phyloP scores from a whole-genome alignment of 2,888 invertebrate genomes.

The Agonopterix heracliana region DNA sequence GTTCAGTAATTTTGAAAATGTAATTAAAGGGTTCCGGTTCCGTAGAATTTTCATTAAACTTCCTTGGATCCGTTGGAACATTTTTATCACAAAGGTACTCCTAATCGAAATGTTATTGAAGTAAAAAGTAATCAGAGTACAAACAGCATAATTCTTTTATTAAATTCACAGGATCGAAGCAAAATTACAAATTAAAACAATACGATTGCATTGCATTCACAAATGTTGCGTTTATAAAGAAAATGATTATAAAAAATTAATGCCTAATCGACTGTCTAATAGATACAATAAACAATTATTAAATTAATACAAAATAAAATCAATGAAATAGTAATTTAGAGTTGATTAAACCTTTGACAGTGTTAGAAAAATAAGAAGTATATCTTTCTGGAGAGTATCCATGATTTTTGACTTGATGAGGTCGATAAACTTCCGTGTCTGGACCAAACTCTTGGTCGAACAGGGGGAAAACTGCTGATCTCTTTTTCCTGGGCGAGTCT shows the following conservation, averaged over 20 bases:
- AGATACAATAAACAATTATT: neutral
- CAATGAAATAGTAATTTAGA: conserved; percentile 3
- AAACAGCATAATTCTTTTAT: no score
- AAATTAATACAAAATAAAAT: neutral
- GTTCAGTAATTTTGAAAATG: no score
- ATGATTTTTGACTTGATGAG: conserved; percentile 46
- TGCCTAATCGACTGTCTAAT: neutral
- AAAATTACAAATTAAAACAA: neutral
- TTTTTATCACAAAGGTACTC: no score
- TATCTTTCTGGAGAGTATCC: conserved; percentile 61
- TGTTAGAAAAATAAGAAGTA: conserved; percentile 57
- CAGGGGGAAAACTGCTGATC: conserved; percentile 49
- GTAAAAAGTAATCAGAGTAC: no score
- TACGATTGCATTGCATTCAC: neutral
- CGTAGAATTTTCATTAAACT: no score
- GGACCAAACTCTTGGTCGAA: conserved; percentile 37
- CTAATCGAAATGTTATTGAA: no score
- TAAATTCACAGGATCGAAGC: no score
- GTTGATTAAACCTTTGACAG: conserved; percentile 29
- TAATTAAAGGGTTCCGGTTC: no score
- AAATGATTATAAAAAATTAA: neutral
- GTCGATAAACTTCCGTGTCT: conserved; percentile 27
- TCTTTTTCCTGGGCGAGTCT: conserved; percentile 62
- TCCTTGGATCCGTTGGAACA: no score
- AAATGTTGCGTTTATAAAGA: neutral